Conservation (phyloP, 2,888 invertebrate genomes). For the Tiliacea citrago region DNA sequence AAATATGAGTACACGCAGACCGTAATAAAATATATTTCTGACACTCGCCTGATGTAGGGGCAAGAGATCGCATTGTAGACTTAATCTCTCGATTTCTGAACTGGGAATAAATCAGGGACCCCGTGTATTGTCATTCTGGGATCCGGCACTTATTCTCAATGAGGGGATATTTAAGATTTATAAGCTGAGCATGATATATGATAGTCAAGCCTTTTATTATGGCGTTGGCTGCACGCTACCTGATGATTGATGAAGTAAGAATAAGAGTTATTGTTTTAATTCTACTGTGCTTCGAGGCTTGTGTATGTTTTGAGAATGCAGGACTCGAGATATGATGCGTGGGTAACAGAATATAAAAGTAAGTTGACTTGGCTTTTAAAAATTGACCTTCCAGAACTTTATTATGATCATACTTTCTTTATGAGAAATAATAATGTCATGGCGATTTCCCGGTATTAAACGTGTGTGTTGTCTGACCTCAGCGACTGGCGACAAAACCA, state of each 20-base stretch:
- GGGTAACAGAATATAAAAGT: not conserved
- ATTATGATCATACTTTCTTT: not conserved
- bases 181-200: slow-evolving; percentile 55
- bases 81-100: slow-evolving; percentile 65
- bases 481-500: not conserved
- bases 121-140: slow-evolving; percentile 64
- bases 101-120: slow-evolving; percentile 57
- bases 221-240: slow-evolving; percentile 60
- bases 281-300: slow-evolving; percentile 37
- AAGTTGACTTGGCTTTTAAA: not conserved
- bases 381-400: not conserved
- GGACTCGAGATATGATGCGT: not conserved
- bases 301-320: not conserved
- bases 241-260: slow-evolving; percentile 64
- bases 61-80: slow-evolving; percentile 54
- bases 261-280: slow-evolving; percentile 61
- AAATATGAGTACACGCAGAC: slow-evolving; percentile 71
- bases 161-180: slow-evolving; percentile 66
- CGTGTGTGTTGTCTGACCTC: not conserved
- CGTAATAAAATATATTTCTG: slow-evolving; percentile 67
- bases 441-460: slow-evolving; percentile 8
- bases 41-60: slow-evolving; percentile 63
- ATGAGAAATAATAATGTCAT: not conserved
- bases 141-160: slow-evolving; percentile 61
- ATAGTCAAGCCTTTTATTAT: slow-evolving; percentile 56